Base-by-base conservation (phyloP, 2,888 invertebrate genomes). In the Acronicta leporina region DNA sequence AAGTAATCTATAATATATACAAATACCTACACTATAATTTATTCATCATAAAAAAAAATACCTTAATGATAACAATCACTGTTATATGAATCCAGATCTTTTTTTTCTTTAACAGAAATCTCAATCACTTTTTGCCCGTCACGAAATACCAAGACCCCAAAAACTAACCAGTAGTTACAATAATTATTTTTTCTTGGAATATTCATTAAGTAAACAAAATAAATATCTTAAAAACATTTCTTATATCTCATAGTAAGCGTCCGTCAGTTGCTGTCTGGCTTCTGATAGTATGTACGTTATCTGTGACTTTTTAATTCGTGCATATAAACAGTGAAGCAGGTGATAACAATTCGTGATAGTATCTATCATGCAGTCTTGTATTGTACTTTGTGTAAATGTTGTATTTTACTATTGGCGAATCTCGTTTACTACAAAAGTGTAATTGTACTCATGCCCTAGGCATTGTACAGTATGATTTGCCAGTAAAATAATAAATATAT, bases 241-340 rank as follows among this genome's bases (percentile, higher is more conserved):
- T n/a, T n/a, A n/a, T n/a, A 62, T 62, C 10, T 62, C 50, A 4
- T 14, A 15, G 16, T 47, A 1, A 48, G 38, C 35, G 5, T 48
- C 47, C 47, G 47, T 10, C 47, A 48, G 20, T 5, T 16, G 46
- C 45, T 27, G n/a, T 15, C 4, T 14, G 25, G 33, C 35, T 51
- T 16, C 30, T 51, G 9, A 25, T 38, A 43, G 30, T 41, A 44
- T 33, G 9, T 15, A 27, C 40, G 15, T 63, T 63, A 68, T 68
- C 68, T 43, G 2, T 25, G 11, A 43, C 27, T 45, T 41, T 66
- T 68, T 41, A 15, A 48, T 58, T 53, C 20, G 8, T 54, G 40
- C 40, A 53, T 52, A 63, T 67, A 66, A 62, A 50, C 15, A 53
- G 42, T 52, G 42, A 57, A 16, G 45, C 67, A 68, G 35, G 14